Evolutionary conservation across 2,888 invertebrate species (phyloP).

Genomic region (Hydropsyche betteni): DNA sequence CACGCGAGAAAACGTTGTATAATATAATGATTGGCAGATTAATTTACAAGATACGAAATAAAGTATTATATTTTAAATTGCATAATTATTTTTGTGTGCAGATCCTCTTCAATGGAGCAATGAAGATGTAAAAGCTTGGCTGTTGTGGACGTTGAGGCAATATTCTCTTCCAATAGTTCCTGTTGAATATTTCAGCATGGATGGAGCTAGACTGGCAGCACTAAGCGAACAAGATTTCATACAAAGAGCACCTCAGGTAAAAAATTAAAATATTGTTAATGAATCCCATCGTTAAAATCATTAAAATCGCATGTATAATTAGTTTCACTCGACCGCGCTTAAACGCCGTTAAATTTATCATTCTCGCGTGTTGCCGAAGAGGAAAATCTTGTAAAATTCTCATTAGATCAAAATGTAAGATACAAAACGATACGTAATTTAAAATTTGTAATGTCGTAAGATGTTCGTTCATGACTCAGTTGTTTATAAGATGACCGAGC

Average conservation of each 20-base stretch:
- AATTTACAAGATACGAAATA: background rate
- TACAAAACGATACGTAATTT: slow-evolving; percentile 1
- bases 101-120: slow-evolving; percentile 90
- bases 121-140: slow-evolving; percentile 88
- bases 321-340: background rate
- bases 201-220: slow-evolving; percentile 78
- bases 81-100: slow-evolving; percentile 56
- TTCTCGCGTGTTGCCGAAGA: background rate
- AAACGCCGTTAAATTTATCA: slow-evolving; percentile 2
- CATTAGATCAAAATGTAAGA: background rate
- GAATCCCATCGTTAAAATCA: slow-evolving; percentile 37
- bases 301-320: too few relatives aligned
- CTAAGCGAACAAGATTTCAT: slow-evolving; percentile 88
- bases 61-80: too few relatives aligned
- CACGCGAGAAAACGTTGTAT: background rate
- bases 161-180: slow-evolving; percentile 78
- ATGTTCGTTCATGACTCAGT: background rate
- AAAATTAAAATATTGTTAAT: slow-evolving; percentile 47
- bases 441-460: slow-evolving; percentile 20
- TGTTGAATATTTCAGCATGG: slow-evolving; percentile 80
- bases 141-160: slow-evolving; percentile 86
- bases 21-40: background rate
- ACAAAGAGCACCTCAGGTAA: slow-evolving; percentile 83
- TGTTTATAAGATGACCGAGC: background rate
- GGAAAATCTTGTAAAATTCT: slow-evolving; percentile 2